Evolutionary conservation across 2,113 vertebrate genomes (phyloP), one percentile per base, ranked within the genome.

Genomic region (Octodon degus): DNA sequence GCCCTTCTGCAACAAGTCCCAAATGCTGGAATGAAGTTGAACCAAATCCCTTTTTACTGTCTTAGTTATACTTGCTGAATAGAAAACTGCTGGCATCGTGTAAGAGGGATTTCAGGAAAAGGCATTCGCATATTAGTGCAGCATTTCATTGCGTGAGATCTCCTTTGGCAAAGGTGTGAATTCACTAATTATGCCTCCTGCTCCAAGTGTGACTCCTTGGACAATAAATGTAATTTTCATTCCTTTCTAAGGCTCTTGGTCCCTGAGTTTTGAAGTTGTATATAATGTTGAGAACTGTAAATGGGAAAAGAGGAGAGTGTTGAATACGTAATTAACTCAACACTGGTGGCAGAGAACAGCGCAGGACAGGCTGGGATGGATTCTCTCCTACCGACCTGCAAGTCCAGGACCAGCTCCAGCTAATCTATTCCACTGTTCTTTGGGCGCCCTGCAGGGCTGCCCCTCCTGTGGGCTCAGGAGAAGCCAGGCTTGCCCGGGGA

Each of bases 201-300:
- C 99, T 95, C 99, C 99, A 60, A 99, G 98, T 0, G 99, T 99
- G 97, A 99, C 98, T 62, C 99, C 99, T 85, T 99, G 99, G 82
- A 99, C 99, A 95, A 99, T 99, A 98, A 99, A 99, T 77, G 99
- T 99, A 97, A 99, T 99, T 91, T 99, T 99, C 99, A 99, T 99
- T 97, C 99, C 99, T 98, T 99, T 99, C 99, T 99, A 99, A 99
- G 98, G 99, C 99, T 98, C 99, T 99, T 68, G 98, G 98, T 93
- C 99, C 99, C 99, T 99, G n/a, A 72, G 70, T 74, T 40, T 40
- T 74, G 37, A n/a, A 14, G 14, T 13, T 34, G 14, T 68, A 2
- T 34, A 24, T 40, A 12, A 40, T 40, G 70, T 24, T 24, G 9
- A 74, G 3, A 8, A 40, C 37, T 24, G n/a, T 74, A 74, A 40